Percentiles rank a stretch among this genome's conserved stretches.
phyloP scores from a whole-genome alignment of 2,797 vertebrate species.

The Hypotaenidia philippensis region DNA sequence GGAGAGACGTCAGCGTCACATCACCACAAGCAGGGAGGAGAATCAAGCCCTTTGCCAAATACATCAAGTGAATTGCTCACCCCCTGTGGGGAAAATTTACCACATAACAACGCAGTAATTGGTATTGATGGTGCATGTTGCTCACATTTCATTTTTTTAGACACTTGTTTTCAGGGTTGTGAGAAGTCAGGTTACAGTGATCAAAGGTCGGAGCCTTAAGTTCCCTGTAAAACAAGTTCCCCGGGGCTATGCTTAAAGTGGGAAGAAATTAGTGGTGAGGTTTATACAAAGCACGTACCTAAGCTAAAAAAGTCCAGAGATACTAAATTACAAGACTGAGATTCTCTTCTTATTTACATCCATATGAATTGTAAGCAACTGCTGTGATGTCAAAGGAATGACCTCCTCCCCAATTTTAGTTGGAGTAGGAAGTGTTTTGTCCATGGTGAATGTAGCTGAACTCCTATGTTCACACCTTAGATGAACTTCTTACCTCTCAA shows the following conservation, averaged over 20 bases:
- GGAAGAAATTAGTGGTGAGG: background rate
- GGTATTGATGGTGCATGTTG: constrained; percentile 13
- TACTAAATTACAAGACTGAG: background rate
- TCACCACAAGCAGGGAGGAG: background rate
- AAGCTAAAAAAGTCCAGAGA: background rate
- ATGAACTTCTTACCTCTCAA: constrained; percentile 5
- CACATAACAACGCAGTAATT: constrained; percentile 40
- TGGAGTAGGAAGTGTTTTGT: background rate
- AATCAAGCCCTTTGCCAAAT: constrained; percentile 22
- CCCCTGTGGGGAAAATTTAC: constrained; percentile 54
- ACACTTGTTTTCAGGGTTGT: background rate
- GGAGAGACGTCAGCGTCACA: background rate
- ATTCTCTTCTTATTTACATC: background rate
- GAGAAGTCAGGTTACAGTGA: constrained; percentile 22
- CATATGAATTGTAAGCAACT: background rate
- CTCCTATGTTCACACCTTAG: background rate
- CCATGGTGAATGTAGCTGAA: background rate
- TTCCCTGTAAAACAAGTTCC: constrained; percentile 15
- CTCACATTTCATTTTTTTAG: constrained; percentile 50
- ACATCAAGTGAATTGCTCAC: constrained; percentile 29
- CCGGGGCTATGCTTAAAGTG: background rate
- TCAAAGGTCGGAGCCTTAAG: constrained; percentile 27
- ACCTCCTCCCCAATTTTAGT: background rate
- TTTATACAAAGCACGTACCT: background rate
- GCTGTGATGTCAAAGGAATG: background rate